These are phyloP conservation scores for Hirtodrosophila duncani DNA, from an alignment of 2,888 invertebrate genomes.

Conservation along the genomic window DNA sequence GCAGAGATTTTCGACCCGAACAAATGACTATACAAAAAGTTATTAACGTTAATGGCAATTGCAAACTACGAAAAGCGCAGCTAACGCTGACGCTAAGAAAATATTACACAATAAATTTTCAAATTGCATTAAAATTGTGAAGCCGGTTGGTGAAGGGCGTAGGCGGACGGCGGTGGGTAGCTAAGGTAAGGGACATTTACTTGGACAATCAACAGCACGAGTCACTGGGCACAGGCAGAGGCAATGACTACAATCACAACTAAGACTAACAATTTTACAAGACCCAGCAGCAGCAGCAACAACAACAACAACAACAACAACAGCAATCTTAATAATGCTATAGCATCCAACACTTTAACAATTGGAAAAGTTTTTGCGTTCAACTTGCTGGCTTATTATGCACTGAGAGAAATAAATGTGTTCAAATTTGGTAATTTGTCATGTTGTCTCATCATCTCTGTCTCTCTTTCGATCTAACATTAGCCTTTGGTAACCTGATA, in stretches of 20 bases:
- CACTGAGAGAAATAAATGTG: neutral
- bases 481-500: too few species aligned
- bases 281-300: conserved; percentile 19
- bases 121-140: conserved; percentile 54
- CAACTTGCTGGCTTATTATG: conserved; percentile 1
- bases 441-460: too few species aligned
- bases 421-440: too few species aligned
- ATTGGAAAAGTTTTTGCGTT: conserved; percentile 45
- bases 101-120: conserved; percentile 54
- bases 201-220: conserved; percentile 58
- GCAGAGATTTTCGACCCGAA: neutral
- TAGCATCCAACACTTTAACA: conserved; percentile 38
- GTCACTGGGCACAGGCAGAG: conserved; percentile 48
- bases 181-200: conserved; percentile 2
- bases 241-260: conserved; percentile 12
- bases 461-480: too few species aligned
- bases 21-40: conserved; percentile 52
- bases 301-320: conserved; percentile 14
- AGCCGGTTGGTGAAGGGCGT: conserved; percentile 14
- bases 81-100: conserved; percentile 50
- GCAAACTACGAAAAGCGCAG: conserved; percentile 19
- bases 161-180: conserved; percentile 1
- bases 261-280: too few species aligned
- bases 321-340: conserved; percentile 26
- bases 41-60: conserved; percentile 56